A percentile compares a stretch with the other conserved stretches of the same genome.
phyloP scores from a whole-genome alignment of 2,797 vertebrate species.

The Lycodopsis pacificus region DNA sequence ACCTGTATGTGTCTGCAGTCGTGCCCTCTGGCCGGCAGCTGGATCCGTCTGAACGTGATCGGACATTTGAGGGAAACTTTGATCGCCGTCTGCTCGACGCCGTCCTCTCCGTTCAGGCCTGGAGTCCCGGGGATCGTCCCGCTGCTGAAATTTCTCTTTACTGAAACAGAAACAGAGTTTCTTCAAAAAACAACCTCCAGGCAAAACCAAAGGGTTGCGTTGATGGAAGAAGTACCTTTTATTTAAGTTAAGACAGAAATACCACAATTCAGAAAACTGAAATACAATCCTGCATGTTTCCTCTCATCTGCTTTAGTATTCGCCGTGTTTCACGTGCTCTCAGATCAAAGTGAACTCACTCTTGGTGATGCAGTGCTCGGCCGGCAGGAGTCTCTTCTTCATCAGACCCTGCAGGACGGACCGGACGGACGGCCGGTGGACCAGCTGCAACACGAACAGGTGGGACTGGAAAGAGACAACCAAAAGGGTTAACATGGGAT shows the following conservation, averaged over 20 bases:
- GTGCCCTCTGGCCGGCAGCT: slow-evolving; percentile 94
- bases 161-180: slow-evolving; percentile 69
- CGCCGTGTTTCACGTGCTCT: too few species aligned
- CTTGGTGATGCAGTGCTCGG: slow-evolving; percentile 96
- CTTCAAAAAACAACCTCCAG: too few species aligned
- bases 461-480: slow-evolving; percentile 86
- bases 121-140: slow-evolving; percentile 94
- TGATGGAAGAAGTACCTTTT: too few species aligned
- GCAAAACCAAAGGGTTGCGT: too few species aligned
- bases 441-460: slow-evolving; percentile 95
- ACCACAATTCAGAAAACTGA: too few species aligned
- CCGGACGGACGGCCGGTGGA: slow-evolving; percentile 93
- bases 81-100: slow-evolving; percentile 96
- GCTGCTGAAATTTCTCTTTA: slow-evolving; percentile 96
- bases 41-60: slow-evolving; percentile 96
- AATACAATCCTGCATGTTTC: too few species aligned
- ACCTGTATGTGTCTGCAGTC: slow-evolving; percentile 95
- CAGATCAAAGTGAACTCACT: slow-evolving; percentile 75
- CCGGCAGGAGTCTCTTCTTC: slow-evolving; percentile 95
- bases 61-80: slow-evolving; percentile 98
- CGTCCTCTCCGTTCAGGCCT: slow-evolving; percentile 94
- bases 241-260: too few species aligned
- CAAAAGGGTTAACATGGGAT: not conserved
- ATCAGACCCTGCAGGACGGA: slow-evolving; percentile 94
- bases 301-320: too few species aligned